Evolutionary conservation across 2,797 vertebrate species (phyloP), one percentile per base, ranked within the genome.

Genomic region (Onychomys torridus): DNA sequence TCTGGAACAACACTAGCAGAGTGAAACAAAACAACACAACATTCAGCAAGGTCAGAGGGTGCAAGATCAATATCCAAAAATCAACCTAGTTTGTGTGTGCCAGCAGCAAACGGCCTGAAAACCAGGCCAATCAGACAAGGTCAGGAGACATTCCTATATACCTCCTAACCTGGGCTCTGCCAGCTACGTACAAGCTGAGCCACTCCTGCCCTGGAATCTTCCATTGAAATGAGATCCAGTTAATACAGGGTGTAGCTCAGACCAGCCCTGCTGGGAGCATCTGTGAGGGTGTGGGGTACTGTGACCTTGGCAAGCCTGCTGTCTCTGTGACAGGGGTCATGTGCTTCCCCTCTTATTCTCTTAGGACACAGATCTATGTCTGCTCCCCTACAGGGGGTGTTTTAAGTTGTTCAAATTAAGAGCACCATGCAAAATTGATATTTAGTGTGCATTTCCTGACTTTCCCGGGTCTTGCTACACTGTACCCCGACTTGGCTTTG

Each of bases 111-210:
- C 43, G 37, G 34, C 23, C 59, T 37, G 73, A 65, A 52, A 78
- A 37, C 5, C 32, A 78, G 52, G 59, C 88, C 4, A 2, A 78
- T 43, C 43, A 52, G 59, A 29, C 13, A 13, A 11, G 57, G 25
- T 49, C 12, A 6, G 32, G 57, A n/a, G 40, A 13, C 12, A 3
- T n/a, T 3, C 40, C 32, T 6, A 0, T 1, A 6, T 12, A n/a
- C 73, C 29, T n/a, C 12, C 87, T 63, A 32, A 63, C 57, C 87
- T 89, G 37, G 71, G 57, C 8, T 34, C 40, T 77, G 73, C 73
- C 21, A 17, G 27, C 29, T 52, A 0, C 0, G 1, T 13, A 29
- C 49, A 73, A 57, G 37, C 52, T 19, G 9, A 32, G n/a, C n/a
- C 11, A 4, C 49, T 73, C 9, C 46, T 37, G 21, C 57, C 55